Percentiles rank a stretch among this genome's conserved stretches.
These are phyloP conservation scores for Laticauda colubrina DNA, from an alignment of 2,113 vertebrate genomes.

Conservation along the genomic window DNA sequence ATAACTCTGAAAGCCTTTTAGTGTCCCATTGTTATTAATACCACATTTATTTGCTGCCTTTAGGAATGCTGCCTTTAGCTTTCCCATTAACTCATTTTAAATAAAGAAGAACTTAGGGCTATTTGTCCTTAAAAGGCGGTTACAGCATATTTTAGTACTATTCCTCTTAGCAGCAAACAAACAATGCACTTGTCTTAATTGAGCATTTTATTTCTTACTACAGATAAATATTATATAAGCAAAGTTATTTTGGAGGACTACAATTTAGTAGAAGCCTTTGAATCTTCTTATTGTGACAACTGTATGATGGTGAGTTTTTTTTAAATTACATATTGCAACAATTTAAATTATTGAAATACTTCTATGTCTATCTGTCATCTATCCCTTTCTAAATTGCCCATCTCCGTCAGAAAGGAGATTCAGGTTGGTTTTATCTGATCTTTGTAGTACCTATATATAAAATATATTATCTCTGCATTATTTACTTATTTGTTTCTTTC, in stretches of 20 bases:
- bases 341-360: background rate
- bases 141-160: background rate
- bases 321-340: background rate
- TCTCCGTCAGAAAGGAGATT: background rate
- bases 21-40: background rate
- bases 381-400: background rate
- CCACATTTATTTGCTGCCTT: background rate
- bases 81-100: background rate
- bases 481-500: background rate
- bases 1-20: background rate
- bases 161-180: background rate
- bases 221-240: slow-evolving; percentile 74
- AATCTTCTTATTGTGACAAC: slow-evolving; percentile 30
- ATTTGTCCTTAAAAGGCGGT: background rate
- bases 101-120: background rate
- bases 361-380: too few relatives aligned
- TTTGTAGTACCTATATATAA: background rate
- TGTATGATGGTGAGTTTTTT: slow-evolving; percentile 70
- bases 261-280: slow-evolving; percentile 65
- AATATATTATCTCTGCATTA: background rate
- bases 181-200: slow-evolving; percentile 2
- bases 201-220: background rate
- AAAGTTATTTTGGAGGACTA: slow-evolving; percentile 65
- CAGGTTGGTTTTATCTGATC: background rate
- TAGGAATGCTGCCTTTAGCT: background rate